Evolutionary conservation across 1,140 invertebrate genomes (phyloP), one percentile per base, ranked within the genome.

Genomic region (Cotesia typhae): DNA sequence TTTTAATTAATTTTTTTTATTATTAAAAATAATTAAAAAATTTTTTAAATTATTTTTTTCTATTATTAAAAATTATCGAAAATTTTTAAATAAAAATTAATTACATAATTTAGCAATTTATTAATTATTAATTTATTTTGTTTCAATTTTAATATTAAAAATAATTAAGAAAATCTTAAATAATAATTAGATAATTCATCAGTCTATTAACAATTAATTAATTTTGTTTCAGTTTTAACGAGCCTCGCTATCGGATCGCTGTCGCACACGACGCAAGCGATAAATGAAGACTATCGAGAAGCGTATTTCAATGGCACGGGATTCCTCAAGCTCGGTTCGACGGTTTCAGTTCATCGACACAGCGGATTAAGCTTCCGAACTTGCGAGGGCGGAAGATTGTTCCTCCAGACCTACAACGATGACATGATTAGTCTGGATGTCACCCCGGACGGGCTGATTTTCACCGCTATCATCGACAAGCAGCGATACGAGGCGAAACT

Each of bases 301-400:
- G 93, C 92, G 17, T 94, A 93, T 79, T 93, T 95, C 84, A 94
- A 94, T 85, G 92, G 92, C 70, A 91, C 92, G 75, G 90, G 93
- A 4, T 93, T 92, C 80, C 88, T 94, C 64, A 89, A 90, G 77
- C 85, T 94, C 65, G 84, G 88, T 53, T 89, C 90, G 47, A 91
- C 92, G 69, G 89, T 94, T 77, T 92, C 92, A 41, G 89, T 94
- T 76, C 92, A 92, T 80, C 89, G 91, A 76, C 92, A 94, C 78
- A 93, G 92, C 70, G 93, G 93, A 14, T 87, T 95, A 47, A 94
- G 93, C 84, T 94, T 94, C 80, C 88, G 93, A 76, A 94, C 92
- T 10, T 95, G 94, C 85, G 89, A 90, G 37, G 92, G 92, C 65
- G 94, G 93, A 12, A 89, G 90, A 82, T 88, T 94, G 70, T 92